Base-by-base conservation (phyloP, 2,113 vertebrate species). In the Hemibagrus wyckioides region DNA sequence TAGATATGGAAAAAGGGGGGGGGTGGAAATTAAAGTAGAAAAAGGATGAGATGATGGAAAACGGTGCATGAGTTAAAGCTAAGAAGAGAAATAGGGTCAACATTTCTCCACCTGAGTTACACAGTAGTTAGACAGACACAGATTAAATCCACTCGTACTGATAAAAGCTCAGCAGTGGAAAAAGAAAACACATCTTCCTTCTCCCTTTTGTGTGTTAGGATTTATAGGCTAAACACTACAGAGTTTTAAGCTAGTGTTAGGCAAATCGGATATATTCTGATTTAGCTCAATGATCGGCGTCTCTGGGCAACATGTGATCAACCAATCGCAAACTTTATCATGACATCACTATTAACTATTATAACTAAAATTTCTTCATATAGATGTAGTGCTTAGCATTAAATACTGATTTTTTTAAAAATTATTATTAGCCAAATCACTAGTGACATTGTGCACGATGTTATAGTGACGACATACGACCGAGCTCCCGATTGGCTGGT, bases 11-110 rank as follows among this genome's bases (percentile, higher is more conserved):
- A 54, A 67, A 30, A 86, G 52, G 41, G 41, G 82, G 61, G 85
- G 79, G 76, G 80, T 86, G 71, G 88, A 65, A 89, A 79, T 71
- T 54, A 81, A 86, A 89, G 28, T 80, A 50, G 33, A 54, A 86
- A 85, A 88, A 91, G 80, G 56, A 82, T 80, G 86, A 88, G 54
- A 75, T 91, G 92, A 93, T 93, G 91, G n/a, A 89, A 89, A 90
- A 88, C 23, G 28, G 21, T 89, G 79, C 25, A 52, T 23, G 83
- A 54, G 61, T 86, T 86, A 90, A 84, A 75, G 69, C 10, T 90
- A 83, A 67, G 84, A 39, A 79, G 85, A 83, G 77, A 82, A 82
- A 89, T 59, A 69, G 44, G 77, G 39, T 85, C 67, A 85, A 79
- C 69, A 89, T 85, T 87, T 87, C 86, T 90, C 88, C 88, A 87